Evolutionary conservation across 2,888 invertebrate species (phyloP).

Genomic region (Andrena camellia): DNA sequence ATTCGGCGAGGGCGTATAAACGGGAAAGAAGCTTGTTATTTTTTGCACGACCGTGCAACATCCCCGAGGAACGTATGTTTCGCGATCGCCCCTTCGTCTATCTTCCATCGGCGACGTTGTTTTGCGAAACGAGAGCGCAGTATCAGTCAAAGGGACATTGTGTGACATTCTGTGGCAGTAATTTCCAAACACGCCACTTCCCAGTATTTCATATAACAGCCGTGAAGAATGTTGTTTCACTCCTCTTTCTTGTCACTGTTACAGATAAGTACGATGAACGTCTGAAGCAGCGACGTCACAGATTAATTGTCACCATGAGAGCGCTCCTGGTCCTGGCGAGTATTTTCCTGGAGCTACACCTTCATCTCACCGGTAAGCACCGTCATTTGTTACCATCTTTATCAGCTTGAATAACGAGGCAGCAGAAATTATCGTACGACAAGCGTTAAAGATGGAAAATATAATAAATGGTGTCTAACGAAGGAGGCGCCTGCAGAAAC

Average conservation of each 20-base stretch:
- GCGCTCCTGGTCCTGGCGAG: constrained; percentile 75
- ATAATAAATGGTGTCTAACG: background rate
- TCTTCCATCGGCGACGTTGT: background rate
- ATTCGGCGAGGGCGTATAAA: constrained; percentile 3
- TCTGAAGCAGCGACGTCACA: constrained; percentile 59
- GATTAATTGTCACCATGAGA: constrained; percentile 76
- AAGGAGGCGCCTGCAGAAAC: background rate
- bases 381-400: background rate
- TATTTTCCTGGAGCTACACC: constrained; percentile 78
- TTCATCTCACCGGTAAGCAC: constrained; percentile 77
- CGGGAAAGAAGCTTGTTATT: constrained; percentile 4
- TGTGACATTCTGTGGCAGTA: background rate
- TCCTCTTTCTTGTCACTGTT: constrained; percentile 51
- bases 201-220: background rate
- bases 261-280: constrained; percentile 70
- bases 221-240: background rate
- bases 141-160: background rate
- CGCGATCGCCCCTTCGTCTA: background rate
- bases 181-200: background rate
- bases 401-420: background rate
- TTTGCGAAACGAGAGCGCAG: background rate
- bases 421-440: background rate
- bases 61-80: background rate
- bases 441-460: background rate
- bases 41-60: background rate